These are phyloP conservation scores for Gallinago solitaria DNA, from an alignment of 2,797 vertebrate genomes.

Conservation along the genomic window DNA sequence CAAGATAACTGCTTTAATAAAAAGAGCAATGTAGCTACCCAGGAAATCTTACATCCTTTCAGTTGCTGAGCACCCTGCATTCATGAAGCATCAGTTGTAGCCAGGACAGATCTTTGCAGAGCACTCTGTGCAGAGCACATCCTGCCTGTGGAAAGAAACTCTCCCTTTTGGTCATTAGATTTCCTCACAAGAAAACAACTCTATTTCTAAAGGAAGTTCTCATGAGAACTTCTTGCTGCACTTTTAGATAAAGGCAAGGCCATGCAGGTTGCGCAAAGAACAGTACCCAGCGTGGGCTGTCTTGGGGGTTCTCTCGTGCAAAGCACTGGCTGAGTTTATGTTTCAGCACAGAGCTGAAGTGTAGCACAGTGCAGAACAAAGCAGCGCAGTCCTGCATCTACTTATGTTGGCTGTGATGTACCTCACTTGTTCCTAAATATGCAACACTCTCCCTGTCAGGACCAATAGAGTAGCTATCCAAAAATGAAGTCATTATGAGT, in stretches of 20 bases:
- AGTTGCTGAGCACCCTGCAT: not conserved
- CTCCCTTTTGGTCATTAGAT: not conserved
- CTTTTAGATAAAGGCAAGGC: not conserved
- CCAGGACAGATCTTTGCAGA: not conserved
- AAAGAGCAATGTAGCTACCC: not conserved
- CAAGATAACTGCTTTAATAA: not conserved
- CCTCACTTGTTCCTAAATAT: not conserved
- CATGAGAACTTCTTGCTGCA: not conserved
- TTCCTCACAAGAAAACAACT: not conserved
- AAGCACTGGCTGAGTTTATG: rapidly evolving
- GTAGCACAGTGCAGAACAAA: not conserved
- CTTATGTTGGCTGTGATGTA: not conserved
- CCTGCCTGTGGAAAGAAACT: not conserved
- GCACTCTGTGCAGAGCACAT: not conserved
- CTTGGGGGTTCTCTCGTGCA: not conserved
- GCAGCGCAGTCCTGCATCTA: not conserved
- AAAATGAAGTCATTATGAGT: not conserved
- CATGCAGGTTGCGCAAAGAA: rapidly evolving
- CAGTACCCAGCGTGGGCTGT: rapidly evolving
- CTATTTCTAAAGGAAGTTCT: not conserved
- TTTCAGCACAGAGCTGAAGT: not conserved
- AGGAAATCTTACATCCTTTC: not conserved
- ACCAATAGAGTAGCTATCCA: not conserved
- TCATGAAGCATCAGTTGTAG: not conserved
- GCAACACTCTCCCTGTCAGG: rapidly evolving